Evolutionary conservation across 2,888 invertebrate species (phyloP).

Genomic region (Apodemia duryi): DNA sequence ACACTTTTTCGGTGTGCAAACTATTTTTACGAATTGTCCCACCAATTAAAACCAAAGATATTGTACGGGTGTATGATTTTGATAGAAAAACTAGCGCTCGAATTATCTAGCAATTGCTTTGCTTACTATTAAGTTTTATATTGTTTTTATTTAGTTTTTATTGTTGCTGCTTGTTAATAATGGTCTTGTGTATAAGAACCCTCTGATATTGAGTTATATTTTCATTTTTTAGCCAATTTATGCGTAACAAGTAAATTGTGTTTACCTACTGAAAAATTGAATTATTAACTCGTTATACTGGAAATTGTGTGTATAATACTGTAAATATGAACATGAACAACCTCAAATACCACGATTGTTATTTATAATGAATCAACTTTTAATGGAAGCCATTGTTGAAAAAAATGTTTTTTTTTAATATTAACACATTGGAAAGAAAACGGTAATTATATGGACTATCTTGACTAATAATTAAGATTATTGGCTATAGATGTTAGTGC

Average conservation of each 20-base stretch:
- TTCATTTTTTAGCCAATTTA: not conserved
- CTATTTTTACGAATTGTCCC: not conserved
- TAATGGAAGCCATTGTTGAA: slow-evolving; percentile 17
- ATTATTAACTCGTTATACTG: not conserved
- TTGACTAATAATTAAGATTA: slow-evolving; percentile 3
- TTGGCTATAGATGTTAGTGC: not conserved
- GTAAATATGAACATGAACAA: slow-evolving; percentile 44
- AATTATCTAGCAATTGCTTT: slow-evolving; percentile 9
- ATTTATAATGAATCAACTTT: slow-evolving; percentile 29
- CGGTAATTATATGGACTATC: not conserved
- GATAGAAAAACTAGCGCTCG: slow-evolving; percentile 2
- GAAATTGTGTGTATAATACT: slow-evolving; percentile 37
- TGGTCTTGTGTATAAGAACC: slow-evolving; percentile 31
- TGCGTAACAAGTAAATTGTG: not conserved
- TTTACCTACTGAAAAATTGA: not conserved
- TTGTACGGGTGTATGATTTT: not conserved
- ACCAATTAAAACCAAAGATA: not conserved
- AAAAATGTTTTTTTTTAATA: too few relatives aligned
- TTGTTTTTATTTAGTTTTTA: slow-evolving; percentile 11
- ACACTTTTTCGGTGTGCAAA: not conserved
- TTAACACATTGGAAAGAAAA: not conserved
- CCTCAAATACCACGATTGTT: slow-evolving; percentile 54
- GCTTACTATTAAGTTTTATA: not conserved
- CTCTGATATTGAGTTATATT: slow-evolving; percentile 21
- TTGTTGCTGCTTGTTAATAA: slow-evolving; percentile 21